phyloP scores from a whole-genome alignment of 2,888 invertebrate genomes.

The Nipponacmea schrenckii region DNA sequence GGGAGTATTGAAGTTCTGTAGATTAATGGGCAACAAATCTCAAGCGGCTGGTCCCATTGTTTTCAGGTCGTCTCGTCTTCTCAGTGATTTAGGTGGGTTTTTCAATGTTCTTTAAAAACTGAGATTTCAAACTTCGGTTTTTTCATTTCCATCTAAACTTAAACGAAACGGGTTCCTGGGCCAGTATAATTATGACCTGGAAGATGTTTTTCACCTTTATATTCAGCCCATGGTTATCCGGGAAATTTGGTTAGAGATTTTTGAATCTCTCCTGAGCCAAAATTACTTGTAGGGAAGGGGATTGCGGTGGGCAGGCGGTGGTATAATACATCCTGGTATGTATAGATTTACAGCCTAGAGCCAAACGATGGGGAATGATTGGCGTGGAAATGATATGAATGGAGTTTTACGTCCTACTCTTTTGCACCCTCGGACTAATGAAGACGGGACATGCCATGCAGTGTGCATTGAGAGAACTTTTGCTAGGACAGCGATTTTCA shows the following conservation, averaged over 20 bases:
- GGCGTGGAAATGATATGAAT: background rate
- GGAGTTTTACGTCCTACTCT: background rate
- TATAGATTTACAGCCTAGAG: background rate
- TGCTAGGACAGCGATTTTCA: too few relatives aligned
- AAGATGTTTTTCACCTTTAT: too few relatives aligned
- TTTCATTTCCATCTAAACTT: too few relatives aligned
- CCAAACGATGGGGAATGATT: background rate
- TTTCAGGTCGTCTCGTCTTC: background rate
- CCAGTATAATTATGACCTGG: too few relatives aligned
- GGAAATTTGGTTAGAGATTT: too few relatives aligned
- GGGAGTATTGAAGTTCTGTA: conserved; percentile 38
- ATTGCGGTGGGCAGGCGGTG: background rate
- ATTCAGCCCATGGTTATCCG: too few relatives aligned
- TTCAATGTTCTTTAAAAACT: background rate
- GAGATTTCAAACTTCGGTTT: too few relatives aligned
- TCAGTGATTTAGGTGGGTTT: background rate
- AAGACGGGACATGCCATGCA: too few relatives aligned
- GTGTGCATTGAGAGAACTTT: too few relatives aligned
- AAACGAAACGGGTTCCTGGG: too few relatives aligned
- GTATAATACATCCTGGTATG: background rate
- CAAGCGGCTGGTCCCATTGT: background rate
- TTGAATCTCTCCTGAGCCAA: too few relatives aligned
- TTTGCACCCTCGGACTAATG: background rate
- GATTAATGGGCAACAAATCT: conserved; percentile 27
- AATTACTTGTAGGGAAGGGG: too few relatives aligned